Evolutionary conservation across 2,888 invertebrate species (phyloP), one percentile per base, ranked within the genome.

Genomic region (Pristionchus fissidentatus): DNA sequence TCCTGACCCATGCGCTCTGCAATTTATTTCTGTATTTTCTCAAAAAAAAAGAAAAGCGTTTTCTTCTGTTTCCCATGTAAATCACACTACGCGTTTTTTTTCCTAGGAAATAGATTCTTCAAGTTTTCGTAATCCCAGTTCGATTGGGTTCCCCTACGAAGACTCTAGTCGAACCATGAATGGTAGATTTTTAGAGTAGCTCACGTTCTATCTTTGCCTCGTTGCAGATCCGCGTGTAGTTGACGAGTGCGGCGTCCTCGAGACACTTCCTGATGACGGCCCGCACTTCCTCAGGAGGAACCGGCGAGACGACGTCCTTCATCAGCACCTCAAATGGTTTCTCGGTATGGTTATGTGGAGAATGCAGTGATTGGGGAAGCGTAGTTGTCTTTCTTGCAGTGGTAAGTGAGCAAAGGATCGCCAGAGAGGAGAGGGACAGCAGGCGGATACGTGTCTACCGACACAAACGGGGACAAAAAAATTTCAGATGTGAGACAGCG

Each of bases 301-400:
- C 98, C 8, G 98, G 97, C 46, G 98, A 98, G 70, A 96, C 97
- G 87, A 97, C 96, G 93, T 99, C 99, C 93, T 99, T 99, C 98
- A 99, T 99, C 86, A 99, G 93, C 19, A 99, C 98, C 94, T 95
- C 89, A 8, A 90, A 73, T 22, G 22, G 10, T 29, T 22, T 82
- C 19, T 32, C 62, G 15, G 7, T 46, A 32, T 19, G 70, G n/a
- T 49, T 29, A 8, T 79, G 55, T 49, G 29, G 29, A 5, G 22
- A 75, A 8, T 29, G 15, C 5, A 60, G 10, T 35, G 38, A 75
- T 0, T n/a, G n/a, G n/a, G n/a, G n/a, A n/a, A n/a, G n/a, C n/a
- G n/a, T n/a, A n/a, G n/a, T n/a, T n/a, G n/a, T n/a, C n/a, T n/a
- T n/a, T n/a, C n/a, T n/a, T n/a, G n/a, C n/a, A n/a, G n/a, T n/a